These are phyloP conservation scores for Artibeus jamaicensis DNA, from an alignment of 2,797 vertebrate species.

Conservation along the genomic window DNA sequence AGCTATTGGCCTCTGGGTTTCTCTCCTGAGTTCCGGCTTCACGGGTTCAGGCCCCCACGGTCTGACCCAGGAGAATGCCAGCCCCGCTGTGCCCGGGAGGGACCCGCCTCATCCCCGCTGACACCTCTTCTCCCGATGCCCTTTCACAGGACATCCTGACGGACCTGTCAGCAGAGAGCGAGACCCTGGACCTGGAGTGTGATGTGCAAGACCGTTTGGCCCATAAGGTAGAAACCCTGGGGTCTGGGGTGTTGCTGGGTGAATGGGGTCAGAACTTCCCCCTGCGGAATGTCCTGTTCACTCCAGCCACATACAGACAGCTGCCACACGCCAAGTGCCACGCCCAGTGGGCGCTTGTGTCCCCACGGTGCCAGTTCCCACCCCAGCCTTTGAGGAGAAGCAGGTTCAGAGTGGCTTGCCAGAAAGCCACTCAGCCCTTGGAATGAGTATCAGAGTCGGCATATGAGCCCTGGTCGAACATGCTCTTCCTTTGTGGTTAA, in stretches of 20 bases:
- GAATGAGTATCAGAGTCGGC: neutral
- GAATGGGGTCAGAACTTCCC: neutral
- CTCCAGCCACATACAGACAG: accelerated
- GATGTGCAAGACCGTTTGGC: conserved; percentile 91
- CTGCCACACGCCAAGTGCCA: accelerated
- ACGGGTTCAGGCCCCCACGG: neutral
- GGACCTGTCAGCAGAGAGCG: conserved; percentile 94
- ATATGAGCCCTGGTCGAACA: neutral
- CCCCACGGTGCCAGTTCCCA: accelerated
- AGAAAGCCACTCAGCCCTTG: neutral
- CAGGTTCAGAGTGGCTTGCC: neutral
- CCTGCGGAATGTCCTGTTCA: neutral
- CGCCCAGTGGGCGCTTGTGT: accelerated
- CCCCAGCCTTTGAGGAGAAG: too few relatives aligned
- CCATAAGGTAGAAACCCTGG: conserved; percentile 89
- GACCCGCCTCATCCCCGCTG: neutral
- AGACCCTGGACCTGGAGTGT: conserved; percentile 89
- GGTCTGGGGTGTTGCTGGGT: neutral
- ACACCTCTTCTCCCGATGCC: neutral
- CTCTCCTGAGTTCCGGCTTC: neutral
- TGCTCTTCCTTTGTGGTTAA: neutral
- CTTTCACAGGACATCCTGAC: conserved; percentile 91
- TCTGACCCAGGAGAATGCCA: neutral
- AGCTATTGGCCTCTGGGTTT: neutral
- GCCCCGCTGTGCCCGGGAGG: neutral